A percentile compares a stretch with the other conserved stretches of the same genome.
Conservation (phyloP, 2,888 invertebrate genomes). For the Mesorhabditis spiculigera region DNA sequence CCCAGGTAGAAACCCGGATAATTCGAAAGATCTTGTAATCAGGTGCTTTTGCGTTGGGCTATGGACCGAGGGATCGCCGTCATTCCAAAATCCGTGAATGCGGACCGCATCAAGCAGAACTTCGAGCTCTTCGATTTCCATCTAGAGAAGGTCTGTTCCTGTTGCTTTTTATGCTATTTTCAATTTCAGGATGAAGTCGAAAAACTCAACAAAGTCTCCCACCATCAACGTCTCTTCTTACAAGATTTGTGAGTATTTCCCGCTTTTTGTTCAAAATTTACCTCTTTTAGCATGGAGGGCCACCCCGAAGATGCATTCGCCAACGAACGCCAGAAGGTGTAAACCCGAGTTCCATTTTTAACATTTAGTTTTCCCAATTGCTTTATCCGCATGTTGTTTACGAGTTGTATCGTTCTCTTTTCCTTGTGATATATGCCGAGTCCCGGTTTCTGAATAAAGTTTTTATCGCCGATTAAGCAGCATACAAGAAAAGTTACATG, state of each 20-base stretch:
- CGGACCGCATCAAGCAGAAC: slow-evolving; percentile 22
- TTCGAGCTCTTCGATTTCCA: slow-evolving; percentile 12
- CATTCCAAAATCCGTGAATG: slow-evolving; percentile 28
- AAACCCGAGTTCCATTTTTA: too few relatives aligned
- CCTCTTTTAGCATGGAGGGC: slow-evolving; percentile 31
- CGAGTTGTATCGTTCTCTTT: too few relatives aligned
- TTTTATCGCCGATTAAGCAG: too few relatives aligned
- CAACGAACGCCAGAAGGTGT: slow-evolving; percentile 16
- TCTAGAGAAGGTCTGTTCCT: neutral
- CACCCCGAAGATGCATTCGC: slow-evolving; percentile 34
- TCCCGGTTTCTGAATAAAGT: too few relatives aligned
- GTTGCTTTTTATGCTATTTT: neutral
- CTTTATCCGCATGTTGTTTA: too few relatives aligned
- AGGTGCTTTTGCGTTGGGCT: slow-evolving; percentile 23
- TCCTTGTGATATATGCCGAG: too few relatives aligned
- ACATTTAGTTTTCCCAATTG: too few relatives aligned
- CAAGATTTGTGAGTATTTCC: slow-evolving; percentile 29
- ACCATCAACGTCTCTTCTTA: slow-evolving; percentile 8
- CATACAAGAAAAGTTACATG: too few relatives aligned
- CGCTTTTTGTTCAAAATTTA: neutral
- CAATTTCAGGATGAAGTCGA: slow-evolving; percentile 4
- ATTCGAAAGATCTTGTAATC: neutral
- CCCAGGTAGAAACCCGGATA: slow-evolving; percentile 24
- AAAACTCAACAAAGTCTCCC: neutral
- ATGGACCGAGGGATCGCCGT: slow-evolving; percentile 26